Evolutionary conservation across 2,797 vertebrate genomes (phyloP), one percentile per base, ranked within the genome.

Genomic region (Kryptolebias ocellatus): DNA sequence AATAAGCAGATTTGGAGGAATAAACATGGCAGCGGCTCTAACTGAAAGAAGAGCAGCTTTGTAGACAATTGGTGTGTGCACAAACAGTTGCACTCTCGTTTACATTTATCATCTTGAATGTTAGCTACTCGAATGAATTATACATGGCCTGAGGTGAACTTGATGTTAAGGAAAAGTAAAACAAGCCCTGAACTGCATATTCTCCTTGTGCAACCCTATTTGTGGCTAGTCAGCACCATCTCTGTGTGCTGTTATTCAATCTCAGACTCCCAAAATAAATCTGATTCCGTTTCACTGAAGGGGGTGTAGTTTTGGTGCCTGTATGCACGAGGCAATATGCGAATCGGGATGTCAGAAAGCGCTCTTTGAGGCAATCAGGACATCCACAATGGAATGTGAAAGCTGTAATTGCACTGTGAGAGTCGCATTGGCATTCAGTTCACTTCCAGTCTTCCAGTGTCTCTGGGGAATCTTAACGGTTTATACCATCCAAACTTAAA

Each of bases 81-180:
- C 56, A 77, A 55, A 69, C 57, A 55, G 61, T 50, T 0, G 24
- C 34, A 28, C 64, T 54, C 45, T 34, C 20, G 49, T 76, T 76
- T 79, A 54, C 73, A 76, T 79, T 72, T 68, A 80, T 87, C 79
- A 72, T 70, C 54, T 57, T 47, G 45, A 50, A 39, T 74, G 10
- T 24, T 39, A 65, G 74, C 53, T 70, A 55, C 78, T 76, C 55
- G 54, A 37, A 87, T 87, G 58, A 88, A 89, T 87, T 87, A 86
- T 83, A 80, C 61, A 87, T 85, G 83, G 80, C 79, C 78, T 65
- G 66, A 77, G 87, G 73, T 89, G 73, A 74, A 83, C 81, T 72
- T 70, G 72, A 72, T 83, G 73, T 76, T 39, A 53, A 47, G 75
- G 14, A n/a, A 31, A 53, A 53, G 27, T 29, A 27, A 74, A 77